Conservation (phyloP, 2,113 vertebrate genomes). For the Thinocorus orbignyianus region DNA sequence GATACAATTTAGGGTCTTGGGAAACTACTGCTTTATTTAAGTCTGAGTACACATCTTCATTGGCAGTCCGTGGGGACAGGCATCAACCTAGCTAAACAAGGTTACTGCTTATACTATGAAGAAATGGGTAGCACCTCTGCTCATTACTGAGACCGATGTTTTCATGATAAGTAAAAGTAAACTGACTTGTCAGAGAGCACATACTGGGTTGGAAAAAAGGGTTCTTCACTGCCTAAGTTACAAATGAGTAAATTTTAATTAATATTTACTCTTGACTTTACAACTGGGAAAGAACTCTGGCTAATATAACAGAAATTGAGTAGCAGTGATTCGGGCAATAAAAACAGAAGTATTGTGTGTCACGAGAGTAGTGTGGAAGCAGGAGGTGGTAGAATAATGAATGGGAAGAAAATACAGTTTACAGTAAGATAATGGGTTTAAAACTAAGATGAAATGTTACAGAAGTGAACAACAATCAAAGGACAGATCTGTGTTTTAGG, state of each 20-base stretch:
- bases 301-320: neutral
- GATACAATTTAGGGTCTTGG: neutral
- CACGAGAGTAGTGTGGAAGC: neutral
- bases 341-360: neutral
- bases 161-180: neutral
- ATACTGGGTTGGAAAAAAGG: neutral
- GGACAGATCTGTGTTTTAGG: neutral
- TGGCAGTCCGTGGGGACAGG: neutral
- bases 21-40: neutral
- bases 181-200: neutral
- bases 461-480: neutral
- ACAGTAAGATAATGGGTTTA: neutral
- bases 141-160: neutral
- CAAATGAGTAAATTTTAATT: neutral
- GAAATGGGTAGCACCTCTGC: neutral
- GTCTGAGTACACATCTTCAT: neutral
- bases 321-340: neutral
- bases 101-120: neutral
- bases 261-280: neutral
- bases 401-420: neutral
- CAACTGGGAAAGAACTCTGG: neutral
- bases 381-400: neutral
- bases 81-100: neutral
- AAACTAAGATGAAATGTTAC: neutral
- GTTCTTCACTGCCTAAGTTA: neutral